Conservation (phyloP, 2,113 vertebrate species). For the Crotalus helleri region DNA sequence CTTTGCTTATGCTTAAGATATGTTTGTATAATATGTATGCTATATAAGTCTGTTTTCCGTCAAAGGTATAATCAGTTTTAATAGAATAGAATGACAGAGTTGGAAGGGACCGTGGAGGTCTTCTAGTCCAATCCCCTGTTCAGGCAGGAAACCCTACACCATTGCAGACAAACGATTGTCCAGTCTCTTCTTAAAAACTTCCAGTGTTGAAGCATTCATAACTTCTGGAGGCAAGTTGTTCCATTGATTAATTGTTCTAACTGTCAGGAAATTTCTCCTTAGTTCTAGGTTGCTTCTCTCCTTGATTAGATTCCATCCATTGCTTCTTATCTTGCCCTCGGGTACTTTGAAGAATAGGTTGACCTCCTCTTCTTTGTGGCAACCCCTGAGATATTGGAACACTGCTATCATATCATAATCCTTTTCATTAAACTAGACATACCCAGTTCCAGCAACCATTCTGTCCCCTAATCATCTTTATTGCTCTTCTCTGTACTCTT, state of each 20-base stretch:
- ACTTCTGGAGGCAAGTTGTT: too few species aligned
- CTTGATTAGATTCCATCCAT: background rate
- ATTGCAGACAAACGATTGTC: background rate
- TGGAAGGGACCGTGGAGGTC: background rate
- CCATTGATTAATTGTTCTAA: too few species aligned
- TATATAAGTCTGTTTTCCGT: constrained; percentile 56
- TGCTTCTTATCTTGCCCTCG: background rate
- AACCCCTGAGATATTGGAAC: background rate
- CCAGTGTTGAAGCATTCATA: too few species aligned
- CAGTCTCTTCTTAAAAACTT: background rate
- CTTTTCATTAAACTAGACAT: background rate
- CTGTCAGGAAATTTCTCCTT: too few species aligned
- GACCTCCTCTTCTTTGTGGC: background rate
- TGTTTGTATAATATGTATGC: background rate
- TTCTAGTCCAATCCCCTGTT: background rate
- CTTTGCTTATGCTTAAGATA: constrained; percentile 60
- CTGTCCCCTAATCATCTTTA: background rate
- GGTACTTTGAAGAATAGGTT: background rate
- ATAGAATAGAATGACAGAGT: background rate
- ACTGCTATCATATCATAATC: background rate
- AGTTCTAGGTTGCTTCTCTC: background rate
- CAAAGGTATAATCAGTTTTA: background rate
- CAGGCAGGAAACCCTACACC: background rate
- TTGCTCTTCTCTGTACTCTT: background rate
- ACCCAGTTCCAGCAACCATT: background rate